Evolutionary conservation across 2,888 invertebrate species (phyloP).

Genomic region (Agrilus biguttatus): DNA sequence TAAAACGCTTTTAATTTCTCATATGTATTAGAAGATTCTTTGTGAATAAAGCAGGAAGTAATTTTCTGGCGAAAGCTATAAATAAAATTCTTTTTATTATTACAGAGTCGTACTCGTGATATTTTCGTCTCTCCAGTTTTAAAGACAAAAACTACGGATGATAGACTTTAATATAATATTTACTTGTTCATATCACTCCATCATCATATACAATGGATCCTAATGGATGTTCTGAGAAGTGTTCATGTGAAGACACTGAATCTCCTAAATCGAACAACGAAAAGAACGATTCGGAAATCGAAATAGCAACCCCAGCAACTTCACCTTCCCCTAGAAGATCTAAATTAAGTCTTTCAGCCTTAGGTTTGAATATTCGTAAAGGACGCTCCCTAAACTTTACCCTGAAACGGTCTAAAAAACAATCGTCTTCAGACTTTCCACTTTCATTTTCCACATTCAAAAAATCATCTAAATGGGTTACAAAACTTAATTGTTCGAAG

Average conservation of each 20-base stretch:
- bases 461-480: slow-evolving; percentile 27
- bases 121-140: no score
- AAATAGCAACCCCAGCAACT: slow-evolving; percentile 2
- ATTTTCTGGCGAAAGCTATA: no score
- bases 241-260: slow-evolving; percentile 22
- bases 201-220: slow-evolving; percentile 1
- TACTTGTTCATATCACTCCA: no score
- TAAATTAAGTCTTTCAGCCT: slow-evolving; percentile 20
- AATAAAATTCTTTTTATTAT: no score
- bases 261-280: slow-evolving; percentile 16
- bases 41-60: no score
- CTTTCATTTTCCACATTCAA: slow-evolving; percentile 5
- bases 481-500: slow-evolving; percentile 26
- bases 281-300: slow-evolving; percentile 16
- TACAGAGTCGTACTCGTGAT: no score
- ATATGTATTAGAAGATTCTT: no score
- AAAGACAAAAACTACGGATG: no score
- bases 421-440: not conserved
- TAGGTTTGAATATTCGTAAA: slow-evolving; percentile 23
- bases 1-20: no score
- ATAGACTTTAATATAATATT: no score
- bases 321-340: slow-evolving; percentile 19
- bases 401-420: slow-evolving; percentile 19
- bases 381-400: slow-evolving; percentile 23
- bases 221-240: slow-evolving; percentile 14